phyloP scores from a whole-genome alignment of 1,140 invertebrate genomes.

The Drosophila prosaltans region DNA sequence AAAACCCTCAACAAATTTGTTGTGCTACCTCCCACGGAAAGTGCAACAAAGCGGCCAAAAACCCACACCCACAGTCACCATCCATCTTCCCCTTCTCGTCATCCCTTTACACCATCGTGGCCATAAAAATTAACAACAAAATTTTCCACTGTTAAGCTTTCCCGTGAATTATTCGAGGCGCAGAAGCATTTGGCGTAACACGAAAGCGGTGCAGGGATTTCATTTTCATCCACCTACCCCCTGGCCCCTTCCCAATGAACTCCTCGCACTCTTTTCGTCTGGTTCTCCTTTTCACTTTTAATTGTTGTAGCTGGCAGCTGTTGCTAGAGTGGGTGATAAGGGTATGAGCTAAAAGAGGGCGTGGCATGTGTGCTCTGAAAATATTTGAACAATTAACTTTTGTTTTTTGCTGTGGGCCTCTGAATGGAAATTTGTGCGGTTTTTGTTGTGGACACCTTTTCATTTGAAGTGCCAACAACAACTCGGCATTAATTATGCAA shows the following conservation, averaged over 20 bases:
- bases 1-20: slow-evolving; percentile 9
- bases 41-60: slow-evolving; percentile 31
- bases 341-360: slow-evolving; percentile 13
- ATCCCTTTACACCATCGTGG: neutral
- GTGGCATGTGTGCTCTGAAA: slow-evolving; percentile 51
- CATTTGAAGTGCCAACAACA: slow-evolving; percentile 28
- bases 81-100: neutral
- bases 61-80: too few species aligned
- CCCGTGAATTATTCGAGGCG: slow-evolving; percentile 33
- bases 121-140: slow-evolving; percentile 39
- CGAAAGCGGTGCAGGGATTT: slow-evolving; percentile 12
- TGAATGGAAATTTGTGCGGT: slow-evolving; percentile 39
- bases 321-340: neutral
- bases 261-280: neutral
- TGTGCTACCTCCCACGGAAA: slow-evolving; percentile 6
- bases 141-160: slow-evolving; percentile 44
- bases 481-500: slow-evolving; percentile 47
- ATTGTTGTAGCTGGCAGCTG: slow-evolving; percentile 23
- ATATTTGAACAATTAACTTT: slow-evolving; percentile 65
- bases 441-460: slow-evolving; percentile 46
- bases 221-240: neutral
- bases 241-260: neutral
- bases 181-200: slow-evolving; percentile 25
- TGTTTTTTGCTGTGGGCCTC: slow-evolving; percentile 37
- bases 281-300: neutral